phyloP scores from a whole-genome alignment of 2,113 vertebrate species.

The Cyprinodon tularosa region DNA sequence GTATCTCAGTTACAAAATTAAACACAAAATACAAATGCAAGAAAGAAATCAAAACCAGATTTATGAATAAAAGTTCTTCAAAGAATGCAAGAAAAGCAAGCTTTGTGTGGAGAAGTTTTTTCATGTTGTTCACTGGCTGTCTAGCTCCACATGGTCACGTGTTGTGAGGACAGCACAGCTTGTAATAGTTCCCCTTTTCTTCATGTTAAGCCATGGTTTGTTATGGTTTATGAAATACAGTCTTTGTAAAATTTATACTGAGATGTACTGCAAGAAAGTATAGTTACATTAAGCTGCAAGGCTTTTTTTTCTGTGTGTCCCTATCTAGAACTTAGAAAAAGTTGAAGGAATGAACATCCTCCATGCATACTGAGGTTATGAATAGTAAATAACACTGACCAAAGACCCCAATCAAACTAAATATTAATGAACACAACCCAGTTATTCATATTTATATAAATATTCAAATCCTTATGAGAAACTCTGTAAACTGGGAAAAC shows the following conservation, averaged over 20 bases:
- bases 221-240: neutral
- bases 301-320: neutral
- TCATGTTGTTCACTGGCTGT: no score
- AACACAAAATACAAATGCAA: no score
- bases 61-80: no score
- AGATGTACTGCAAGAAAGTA: neutral
- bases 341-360: constrained; percentile 3
- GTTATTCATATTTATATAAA: constrained; percentile 41
- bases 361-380: neutral
- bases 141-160: no score
- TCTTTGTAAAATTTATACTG: neutral
- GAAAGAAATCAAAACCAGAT: no score
- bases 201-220: no score
- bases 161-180: no score
- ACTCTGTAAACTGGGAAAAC: constrained; percentile 18
- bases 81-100: no score
- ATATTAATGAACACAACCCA: constrained; percentile 46
- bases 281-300: neutral
- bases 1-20: no score
- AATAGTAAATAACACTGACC: constrained; percentile 23
- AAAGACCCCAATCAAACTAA: constrained; percentile 21
- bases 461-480: constrained; percentile 18
- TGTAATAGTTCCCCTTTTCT: no score
- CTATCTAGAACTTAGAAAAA: neutral
- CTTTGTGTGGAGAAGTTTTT: no score